A percentile compares a stretch with the other conserved stretches of the same genome.
phyloP scores from a whole-genome alignment of 2,888 invertebrate genomes.

The Argyra leucocephala region DNA sequence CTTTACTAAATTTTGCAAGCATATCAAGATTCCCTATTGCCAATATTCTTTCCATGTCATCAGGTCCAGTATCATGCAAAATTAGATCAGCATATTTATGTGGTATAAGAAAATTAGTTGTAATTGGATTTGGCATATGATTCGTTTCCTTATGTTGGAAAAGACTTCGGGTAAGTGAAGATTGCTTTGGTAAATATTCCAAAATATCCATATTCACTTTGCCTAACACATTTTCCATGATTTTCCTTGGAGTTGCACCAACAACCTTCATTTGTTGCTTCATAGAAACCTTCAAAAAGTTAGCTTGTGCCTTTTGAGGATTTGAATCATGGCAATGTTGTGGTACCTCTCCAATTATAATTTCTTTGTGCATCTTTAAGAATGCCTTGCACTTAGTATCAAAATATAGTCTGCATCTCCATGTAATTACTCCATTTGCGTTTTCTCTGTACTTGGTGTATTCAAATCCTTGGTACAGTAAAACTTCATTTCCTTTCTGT shows the following conservation, averaged over 20 bases:
- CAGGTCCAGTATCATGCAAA: background rate
- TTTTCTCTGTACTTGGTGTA: too few species aligned
- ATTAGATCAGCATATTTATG: background rate
- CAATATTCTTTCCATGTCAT: too few species aligned
- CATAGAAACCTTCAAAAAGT: background rate
- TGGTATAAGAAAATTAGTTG: background rate
- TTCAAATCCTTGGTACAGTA: too few species aligned
- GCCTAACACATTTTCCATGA: background rate
- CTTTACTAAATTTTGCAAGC: too few species aligned
- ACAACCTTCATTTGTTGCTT: background rate
- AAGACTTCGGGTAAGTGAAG: background rate
- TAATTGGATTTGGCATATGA: background rate
- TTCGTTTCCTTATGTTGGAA: background rate
- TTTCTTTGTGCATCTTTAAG: too few species aligned
- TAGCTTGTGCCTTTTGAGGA: background rate
- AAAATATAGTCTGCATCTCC: too few species aligned
- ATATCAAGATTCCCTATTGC: too few species aligned
- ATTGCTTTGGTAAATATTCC: background rate
- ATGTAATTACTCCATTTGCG: too few species aligned
- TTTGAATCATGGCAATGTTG: constrained; percentile 5
- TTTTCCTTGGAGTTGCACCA: too few species aligned
- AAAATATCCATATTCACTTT: background rate
- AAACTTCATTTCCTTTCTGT: too few species aligned
- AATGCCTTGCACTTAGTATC: too few species aligned
- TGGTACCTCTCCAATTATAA: too few species aligned